Evolutionary conservation across 2,888 invertebrate species (phyloP), one percentile per base, ranked within the genome.

Genomic region (Spicauda simplicius): DNA sequence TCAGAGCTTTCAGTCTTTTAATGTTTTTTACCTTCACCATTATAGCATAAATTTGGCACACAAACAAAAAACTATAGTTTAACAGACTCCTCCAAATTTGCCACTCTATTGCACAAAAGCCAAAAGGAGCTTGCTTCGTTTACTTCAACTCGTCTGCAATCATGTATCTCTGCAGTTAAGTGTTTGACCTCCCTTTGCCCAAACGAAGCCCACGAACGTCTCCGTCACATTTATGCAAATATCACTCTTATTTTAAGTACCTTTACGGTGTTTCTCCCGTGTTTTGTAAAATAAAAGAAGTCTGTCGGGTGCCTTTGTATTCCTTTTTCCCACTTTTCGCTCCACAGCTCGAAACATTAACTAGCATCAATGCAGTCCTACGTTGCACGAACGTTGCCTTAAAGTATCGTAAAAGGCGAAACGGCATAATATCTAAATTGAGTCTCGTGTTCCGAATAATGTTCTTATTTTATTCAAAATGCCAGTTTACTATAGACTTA

Each of bases 71-170:
- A 25, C 25, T 41, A 41, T 33, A 33, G 33, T 41, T 41, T 41
- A 41, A 14, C 41, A 14, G 48, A 48, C 16, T 6, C 14, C 7
- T 16, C 48, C 4, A 48, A 16, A 48, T 48, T 12, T 48, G n/a
- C 48, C 48, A 48, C 48, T 48, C 48, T 14, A 48, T 48, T 83
- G 83, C 82, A 85, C 82, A 82, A 84, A 85, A 87, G 82, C 85
- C 85, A 87, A 88, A 88, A 83, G 83, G 86, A 84, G 82, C 86
- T 87, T 83, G 88, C 88, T 88, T 88, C 88, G 88, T 89, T 90
- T 89, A 87, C 87, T 77, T 83, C 85, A 84, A 89, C 88, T 88
- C 87, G 85, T 83, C 84, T 87, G 88, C 88, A 88, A 89, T 89
- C 88, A 88, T 88, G 88, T 89, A 89, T 90, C 89, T 88, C 86